Evolutionary conservation across 2,888 invertebrate species (phyloP), one percentile per base, ranked within the genome.

Genomic region (Clepsis dumicolana): DNA sequence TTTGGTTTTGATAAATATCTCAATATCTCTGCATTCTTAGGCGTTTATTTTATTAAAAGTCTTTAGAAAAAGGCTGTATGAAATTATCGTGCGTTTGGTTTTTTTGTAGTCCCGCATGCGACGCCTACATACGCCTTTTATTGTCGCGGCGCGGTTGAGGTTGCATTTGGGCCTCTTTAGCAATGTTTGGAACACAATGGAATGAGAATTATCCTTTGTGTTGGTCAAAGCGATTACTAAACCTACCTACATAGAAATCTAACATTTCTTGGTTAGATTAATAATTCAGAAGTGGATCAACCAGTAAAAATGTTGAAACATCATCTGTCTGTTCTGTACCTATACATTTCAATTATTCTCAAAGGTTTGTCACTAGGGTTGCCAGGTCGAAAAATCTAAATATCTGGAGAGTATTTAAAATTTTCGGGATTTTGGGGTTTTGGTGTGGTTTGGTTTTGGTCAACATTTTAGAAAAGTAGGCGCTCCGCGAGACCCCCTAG

Each of bases 31-130:
- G 54, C 27, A 57, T 57, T 52, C 24, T 57, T 32, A 18, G 67
- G 57, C 56, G 63, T 52, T 52, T 63, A 63, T 27, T 41, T 68
- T 52, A 68, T 63, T 62, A 59, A 35, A 52, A 8, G 0, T 29
- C 60, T 29, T 12, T 32, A 24, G 10, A 54, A 54, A 61, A 66
- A 66, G 38, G 32, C 41, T 32, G n/a, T 52, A 38, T 29, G 7
- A 25, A 18, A 10, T 48, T 25, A 56, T 60, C 53, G 60, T 52
- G n/a, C n/a, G n/a, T n/a, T 29, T 54, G 61, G 16, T 54, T 48
- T 54, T 21, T 48, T 29, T 50, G n/a, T n/a, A 16, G n/a, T 38
- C 38, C 41, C 38, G 59, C 59, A 25, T 25, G 41, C 24, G 16
- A 41, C 59, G 25, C 25, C 25, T 41, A n/a, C 35, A 14, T 21